Conservation (phyloP, 2,113 vertebrate species). For the Erinaceus europaeus region DNA sequence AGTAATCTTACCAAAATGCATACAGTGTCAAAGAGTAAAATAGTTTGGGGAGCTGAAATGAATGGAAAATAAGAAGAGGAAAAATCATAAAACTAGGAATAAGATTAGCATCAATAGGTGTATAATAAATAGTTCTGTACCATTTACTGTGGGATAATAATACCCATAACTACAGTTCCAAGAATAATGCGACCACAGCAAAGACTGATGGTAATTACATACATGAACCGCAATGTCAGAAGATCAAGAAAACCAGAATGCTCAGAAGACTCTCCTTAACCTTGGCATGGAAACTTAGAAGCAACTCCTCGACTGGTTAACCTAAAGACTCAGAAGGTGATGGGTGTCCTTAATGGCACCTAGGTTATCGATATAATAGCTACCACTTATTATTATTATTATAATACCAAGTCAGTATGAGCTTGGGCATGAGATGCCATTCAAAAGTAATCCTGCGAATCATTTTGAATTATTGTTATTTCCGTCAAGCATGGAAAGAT, state of each 20-base stretch:
- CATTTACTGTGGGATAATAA: neutral
- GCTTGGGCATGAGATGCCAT: neutral
- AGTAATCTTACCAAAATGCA: neutral
- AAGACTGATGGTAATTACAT: neutral
- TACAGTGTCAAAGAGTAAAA: slow-evolving; percentile 1
- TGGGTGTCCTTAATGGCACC: too few relatives aligned
- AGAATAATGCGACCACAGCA: neutral
- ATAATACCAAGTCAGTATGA: neutral
- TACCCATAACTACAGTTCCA: neutral
- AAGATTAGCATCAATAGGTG: neutral
- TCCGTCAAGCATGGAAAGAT: too few relatives aligned
- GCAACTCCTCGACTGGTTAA: neutral
- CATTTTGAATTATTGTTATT: neutral
- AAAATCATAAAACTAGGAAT: neutral
- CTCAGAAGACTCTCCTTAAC: neutral
- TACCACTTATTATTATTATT: neutral
- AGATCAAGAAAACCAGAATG: neutral
- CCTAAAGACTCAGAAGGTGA: too few relatives aligned
- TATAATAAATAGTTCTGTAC: neutral
- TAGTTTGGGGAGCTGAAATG: neutral
- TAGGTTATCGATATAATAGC: neutral
- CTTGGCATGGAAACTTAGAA: neutral
- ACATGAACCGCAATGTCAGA: neutral
- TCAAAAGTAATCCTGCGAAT: neutral
- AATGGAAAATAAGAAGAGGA: neutral